Conservation (phyloP, 1,140 invertebrate genomes). For the Meteorus sp. region DNA sequence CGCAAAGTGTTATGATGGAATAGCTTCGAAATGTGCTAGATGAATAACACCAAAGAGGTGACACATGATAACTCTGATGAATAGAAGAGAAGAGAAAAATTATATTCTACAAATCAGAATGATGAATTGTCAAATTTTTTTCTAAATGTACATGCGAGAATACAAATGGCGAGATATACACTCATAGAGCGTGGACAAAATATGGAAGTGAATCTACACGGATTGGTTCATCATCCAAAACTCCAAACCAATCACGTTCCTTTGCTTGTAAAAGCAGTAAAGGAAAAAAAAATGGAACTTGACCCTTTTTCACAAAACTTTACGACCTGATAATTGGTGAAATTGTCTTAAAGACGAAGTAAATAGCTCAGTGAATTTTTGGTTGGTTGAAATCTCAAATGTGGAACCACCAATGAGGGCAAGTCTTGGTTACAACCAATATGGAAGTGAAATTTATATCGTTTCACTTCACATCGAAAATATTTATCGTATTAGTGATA, state of each 20-base stretch:
- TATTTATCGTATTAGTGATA: not conserved
- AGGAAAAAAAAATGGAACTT: not conserved
- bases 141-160: too few species aligned
- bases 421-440: constrained; percentile 6
- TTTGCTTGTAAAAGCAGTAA: too few species aligned
- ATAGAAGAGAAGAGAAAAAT: not conserved
- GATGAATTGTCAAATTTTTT: too few species aligned
- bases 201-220: too few species aligned
- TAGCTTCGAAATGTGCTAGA: not conserved
- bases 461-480: not conserved
- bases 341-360: constrained; percentile 10
- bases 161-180: too few species aligned
- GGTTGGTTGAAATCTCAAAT: constrained; percentile 5
- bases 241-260: not conserved
- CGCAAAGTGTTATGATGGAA: too few species aligned
- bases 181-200: too few species aligned
- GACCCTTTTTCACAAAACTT: constrained; percentile 6
- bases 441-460: not conserved
- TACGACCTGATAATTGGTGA: not conserved
- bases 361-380: not conserved
- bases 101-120: too few species aligned
- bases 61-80: not conserved
- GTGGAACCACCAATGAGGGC: not conserved
- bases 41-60: not conserved
- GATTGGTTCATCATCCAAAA: not conserved